These are phyloP conservation scores for Heliconius himera DNA, from an alignment of 1,140 invertebrate species.

Conservation along the genomic window DNA sequence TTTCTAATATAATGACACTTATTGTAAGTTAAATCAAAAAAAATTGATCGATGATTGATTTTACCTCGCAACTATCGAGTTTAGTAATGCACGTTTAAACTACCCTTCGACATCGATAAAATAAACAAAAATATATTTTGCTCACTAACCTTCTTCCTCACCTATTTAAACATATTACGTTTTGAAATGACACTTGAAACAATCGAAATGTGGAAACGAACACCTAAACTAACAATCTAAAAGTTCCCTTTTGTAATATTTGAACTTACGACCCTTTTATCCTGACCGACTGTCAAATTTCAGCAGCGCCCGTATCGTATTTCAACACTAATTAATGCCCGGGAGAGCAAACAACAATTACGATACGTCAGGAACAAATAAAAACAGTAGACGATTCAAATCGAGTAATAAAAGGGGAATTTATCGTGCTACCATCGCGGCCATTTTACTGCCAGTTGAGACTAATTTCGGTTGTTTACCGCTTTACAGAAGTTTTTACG, in stretches of 20 bases:
- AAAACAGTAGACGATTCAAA: conserved; percentile 59
- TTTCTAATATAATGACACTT: too few relatives aligned
- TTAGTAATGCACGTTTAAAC: too few relatives aligned
- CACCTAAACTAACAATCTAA: background rate
- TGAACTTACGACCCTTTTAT: background rate
- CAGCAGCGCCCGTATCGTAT: conserved; percentile 54
- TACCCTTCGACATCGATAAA: too few relatives aligned
- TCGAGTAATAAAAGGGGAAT: conserved; percentile 61
- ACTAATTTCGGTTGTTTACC: conserved; percentile 65
- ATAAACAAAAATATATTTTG: too few relatives aligned
- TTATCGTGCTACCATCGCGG: conserved; percentile 54
- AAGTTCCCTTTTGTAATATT: background rate
- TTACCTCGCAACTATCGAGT: too few relatives aligned
- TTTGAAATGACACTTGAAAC: too few relatives aligned
- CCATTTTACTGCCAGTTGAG: conserved; percentile 61
- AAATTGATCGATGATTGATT: too few relatives aligned
- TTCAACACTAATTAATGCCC: conserved; percentile 71
- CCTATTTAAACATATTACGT: too few relatives aligned
- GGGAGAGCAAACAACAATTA: conserved; percentile 72
- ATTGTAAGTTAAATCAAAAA: too few relatives aligned
- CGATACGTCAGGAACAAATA: conserved; percentile 60
- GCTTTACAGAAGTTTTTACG: conserved; percentile 52
- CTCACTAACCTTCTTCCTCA: too few relatives aligned
- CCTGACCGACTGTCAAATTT: background rate
- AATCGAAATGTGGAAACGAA: background rate